These are phyloP conservation scores for Arctia plantaginis DNA, from an alignment of 2,888 invertebrate genomes.

Conservation along the genomic window DNA sequence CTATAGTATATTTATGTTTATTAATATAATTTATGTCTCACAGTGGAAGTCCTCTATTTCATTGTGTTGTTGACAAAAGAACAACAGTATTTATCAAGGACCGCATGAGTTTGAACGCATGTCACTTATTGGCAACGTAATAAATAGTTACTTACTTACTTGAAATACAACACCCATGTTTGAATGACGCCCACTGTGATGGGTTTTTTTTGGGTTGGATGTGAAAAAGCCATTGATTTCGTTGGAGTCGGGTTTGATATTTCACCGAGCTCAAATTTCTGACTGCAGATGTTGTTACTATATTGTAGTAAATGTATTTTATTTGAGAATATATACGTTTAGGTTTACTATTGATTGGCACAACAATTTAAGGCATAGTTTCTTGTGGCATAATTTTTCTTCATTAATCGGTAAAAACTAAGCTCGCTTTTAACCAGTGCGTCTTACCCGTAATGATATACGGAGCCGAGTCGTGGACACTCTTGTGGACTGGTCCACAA, in stretches of 20 bases:
- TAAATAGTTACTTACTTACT: conserved; percentile 30
- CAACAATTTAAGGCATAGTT: neutral
- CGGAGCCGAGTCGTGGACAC: no score
- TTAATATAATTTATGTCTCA: conserved; percentile 13
- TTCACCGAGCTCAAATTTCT: neutral
- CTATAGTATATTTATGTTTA: no score
- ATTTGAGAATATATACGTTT: neutral
- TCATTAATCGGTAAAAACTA: no score
- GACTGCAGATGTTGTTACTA: neutral
- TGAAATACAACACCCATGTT: conserved; percentile 55
- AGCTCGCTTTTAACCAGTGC: no score
- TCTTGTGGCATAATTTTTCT: no score
- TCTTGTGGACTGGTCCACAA: no score
- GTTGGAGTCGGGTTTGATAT: neutral
- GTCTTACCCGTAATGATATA: no score
- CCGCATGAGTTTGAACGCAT: conserved; percentile 4
- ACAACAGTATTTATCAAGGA: conserved; percentile 7
- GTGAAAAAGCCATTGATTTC: conserved; percentile 5
- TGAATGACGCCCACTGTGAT: conserved; percentile 47
- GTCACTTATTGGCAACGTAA: conserved; percentile 40
- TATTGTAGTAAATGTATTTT: neutral
- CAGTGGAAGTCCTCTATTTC: conserved; percentile 7
- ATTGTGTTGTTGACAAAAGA: conserved; percentile 17
- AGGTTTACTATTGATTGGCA: neutral
- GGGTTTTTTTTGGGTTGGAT: conserved; percentile 18